Conservation (phyloP, 2,888 invertebrate genomes). For the Endomychus coccineus region DNA sequence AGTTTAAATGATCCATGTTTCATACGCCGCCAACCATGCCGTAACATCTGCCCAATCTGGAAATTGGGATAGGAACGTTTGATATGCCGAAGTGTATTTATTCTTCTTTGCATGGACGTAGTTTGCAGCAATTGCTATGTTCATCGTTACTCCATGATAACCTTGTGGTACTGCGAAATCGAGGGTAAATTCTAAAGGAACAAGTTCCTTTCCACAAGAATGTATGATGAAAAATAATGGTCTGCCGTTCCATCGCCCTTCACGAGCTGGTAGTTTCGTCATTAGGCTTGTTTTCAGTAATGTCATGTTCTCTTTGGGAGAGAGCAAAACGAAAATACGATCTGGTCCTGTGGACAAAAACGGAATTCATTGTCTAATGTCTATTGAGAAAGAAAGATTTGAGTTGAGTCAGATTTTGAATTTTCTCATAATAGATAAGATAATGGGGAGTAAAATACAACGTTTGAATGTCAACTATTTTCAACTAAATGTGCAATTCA, state of each 20-base stretch:
- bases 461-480: too few relatives aligned
- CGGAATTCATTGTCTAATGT: too few relatives aligned
- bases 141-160: constrained; percentile 23
- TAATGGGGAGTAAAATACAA: too few relatives aligned
- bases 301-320: constrained; percentile 48
- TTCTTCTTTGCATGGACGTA: constrained; percentile 43
- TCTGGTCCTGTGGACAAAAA: constrained; percentile 60
- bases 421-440: too few relatives aligned
- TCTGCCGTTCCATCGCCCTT: constrained; percentile 26
- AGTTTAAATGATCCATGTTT: too few relatives aligned
- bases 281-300: constrained; percentile 51
- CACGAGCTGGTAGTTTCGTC: constrained; percentile 23
- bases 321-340: constrained; percentile 54
- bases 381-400: too few relatives aligned
- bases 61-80: constrained; percentile 42
- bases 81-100: constrained; percentile 42
- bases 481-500: too few relatives aligned
- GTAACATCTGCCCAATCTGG: constrained; percentile 49
- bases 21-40: constrained; percentile 46
- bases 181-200: constrained; percentile 29
- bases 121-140: constrained; percentile 44
- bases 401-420: too few relatives aligned
- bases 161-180: constrained; percentile 27
- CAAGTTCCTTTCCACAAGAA: constrained; percentile 28
- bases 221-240: constrained; percentile 31